Conservation (phyloP, 2,113 vertebrate species). For the Clarias magur region DNA sequence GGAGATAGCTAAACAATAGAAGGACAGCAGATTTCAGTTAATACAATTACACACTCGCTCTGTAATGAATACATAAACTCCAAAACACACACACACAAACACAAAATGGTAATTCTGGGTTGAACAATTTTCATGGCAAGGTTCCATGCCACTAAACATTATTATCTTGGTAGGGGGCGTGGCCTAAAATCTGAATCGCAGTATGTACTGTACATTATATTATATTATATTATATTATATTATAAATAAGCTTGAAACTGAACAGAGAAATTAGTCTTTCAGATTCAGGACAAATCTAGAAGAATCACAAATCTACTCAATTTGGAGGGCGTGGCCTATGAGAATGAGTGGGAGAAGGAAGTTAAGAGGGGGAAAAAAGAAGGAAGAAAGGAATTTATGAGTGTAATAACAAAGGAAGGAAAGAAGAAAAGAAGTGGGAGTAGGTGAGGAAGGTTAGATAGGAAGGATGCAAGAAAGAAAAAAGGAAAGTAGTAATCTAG, state of each 20-base stretch:
- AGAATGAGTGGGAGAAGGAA: background rate
- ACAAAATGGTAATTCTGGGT: constrained; percentile 19
- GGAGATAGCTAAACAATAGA: constrained; percentile 71
- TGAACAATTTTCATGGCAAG: background rate
- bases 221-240: background rate
- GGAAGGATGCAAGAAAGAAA: background rate
- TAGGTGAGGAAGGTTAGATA: background rate
- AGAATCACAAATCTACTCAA: background rate
- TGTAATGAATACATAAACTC: constrained; percentile 64
- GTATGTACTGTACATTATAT: too few relatives aligned
- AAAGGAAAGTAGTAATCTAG: background rate
- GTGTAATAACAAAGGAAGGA: background rate
- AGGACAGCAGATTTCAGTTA: constrained; percentile 65
- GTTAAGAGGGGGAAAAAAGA: background rate
- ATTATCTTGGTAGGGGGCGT: background rate
- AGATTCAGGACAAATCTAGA: background rate
- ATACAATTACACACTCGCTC: constrained; percentile 67
- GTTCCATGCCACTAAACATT: background rate
- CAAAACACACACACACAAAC: constrained; percentile 34
- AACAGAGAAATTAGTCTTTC: background rate
- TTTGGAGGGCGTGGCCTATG: background rate
- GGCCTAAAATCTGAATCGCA: background rate
- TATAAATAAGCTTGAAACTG: background rate
- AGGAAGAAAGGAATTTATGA: background rate
- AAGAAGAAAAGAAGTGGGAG: background rate